A percentile compares a stretch with the other conserved stretches of the same genome.
phyloP scores from a whole-genome alignment of 1,140 invertebrate species.

The Bombyx mori region DNA sequence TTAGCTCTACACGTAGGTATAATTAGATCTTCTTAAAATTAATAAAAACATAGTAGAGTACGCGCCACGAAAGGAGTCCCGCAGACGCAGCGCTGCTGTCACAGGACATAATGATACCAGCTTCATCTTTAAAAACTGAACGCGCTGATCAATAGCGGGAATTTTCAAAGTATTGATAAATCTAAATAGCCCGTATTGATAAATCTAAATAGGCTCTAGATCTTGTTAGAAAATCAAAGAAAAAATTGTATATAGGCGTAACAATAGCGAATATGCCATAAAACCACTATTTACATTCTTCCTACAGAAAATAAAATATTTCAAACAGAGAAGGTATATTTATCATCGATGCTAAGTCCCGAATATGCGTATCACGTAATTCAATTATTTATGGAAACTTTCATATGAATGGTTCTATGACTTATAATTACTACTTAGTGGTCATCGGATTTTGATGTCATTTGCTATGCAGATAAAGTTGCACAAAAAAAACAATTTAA shows the following conservation, averaged over 20 bases:
- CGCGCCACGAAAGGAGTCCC: background rate
- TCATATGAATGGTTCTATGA: slow-evolving; percentile 3
- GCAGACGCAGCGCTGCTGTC: background rate
- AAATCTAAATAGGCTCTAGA: background rate
- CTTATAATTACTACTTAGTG: background rate
- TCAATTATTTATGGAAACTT: slow-evolving; percentile 1
- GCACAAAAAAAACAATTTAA: background rate
- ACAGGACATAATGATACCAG: background rate
- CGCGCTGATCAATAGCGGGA: background rate
- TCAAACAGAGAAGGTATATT: slow-evolving; percentile 1
- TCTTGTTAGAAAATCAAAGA: background rate
- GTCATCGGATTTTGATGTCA: background rate
- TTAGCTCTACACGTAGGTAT: no score
- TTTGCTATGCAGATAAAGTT: slow-evolving; percentile 1
- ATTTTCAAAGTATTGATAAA: background rate
- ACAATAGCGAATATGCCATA: no score
- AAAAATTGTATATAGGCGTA: background rate
- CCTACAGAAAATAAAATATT: background rate
- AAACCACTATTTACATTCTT: no score
- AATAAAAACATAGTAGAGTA: background rate
- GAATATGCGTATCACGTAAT: no score
- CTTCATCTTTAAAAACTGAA: background rate
- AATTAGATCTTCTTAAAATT: no score
- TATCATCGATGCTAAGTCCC: background rate
- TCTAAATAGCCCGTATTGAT: background rate